Conservation (phyloP, 2,797 vertebrate species). For the Clarias fuscus region DNA sequence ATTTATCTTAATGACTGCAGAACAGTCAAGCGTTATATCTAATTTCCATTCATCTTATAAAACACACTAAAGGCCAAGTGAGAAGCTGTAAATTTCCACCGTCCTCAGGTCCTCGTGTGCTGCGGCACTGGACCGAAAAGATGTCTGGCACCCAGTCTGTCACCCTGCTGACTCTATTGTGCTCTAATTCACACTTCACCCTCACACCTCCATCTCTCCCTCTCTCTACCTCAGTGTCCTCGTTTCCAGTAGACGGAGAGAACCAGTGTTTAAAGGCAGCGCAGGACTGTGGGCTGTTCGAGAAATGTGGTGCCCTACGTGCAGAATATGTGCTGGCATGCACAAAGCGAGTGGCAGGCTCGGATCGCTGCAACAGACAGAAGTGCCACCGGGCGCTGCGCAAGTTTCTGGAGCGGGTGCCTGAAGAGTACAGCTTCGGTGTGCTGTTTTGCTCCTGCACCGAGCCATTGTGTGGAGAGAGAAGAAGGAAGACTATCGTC, state of each 20-base stretch:
- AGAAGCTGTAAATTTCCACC: conserved; percentile 10
- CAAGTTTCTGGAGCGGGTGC: conserved; percentile 87
- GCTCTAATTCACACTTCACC: conserved; percentile 37
- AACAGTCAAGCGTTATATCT: neutral
- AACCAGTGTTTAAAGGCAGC: conserved; percentile 90
- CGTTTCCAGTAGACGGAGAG: conserved; percentile 70
- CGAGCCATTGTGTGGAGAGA: conserved; percentile 85
- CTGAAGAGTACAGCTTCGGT: conserved; percentile 83
- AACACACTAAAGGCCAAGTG: conserved; percentile 10
- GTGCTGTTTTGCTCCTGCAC: conserved; percentile 90
- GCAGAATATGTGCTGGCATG: conserved; percentile 87
- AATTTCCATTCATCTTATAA: conserved; percentile 12
- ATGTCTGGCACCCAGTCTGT: conserved; percentile 28
- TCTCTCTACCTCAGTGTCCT: conserved; percentile 64
- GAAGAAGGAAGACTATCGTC: conserved; percentile 90
- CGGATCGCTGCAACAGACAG: conserved; percentile 79
- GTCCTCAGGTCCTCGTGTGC: neutral
- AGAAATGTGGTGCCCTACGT: conserved; percentile 86
- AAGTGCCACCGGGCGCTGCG: conserved; percentile 84
- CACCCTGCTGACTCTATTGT: conserved; percentile 14
- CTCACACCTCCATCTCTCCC: conserved; percentile 4
- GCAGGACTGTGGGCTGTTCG: conserved; percentile 83
- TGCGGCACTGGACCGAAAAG: conserved; percentile 8
- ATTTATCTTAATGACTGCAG: neutral
- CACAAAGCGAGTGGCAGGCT: conserved; percentile 68